Conservation (phyloP, 2,888 invertebrate genomes). For the Bellardia pandia region DNA sequence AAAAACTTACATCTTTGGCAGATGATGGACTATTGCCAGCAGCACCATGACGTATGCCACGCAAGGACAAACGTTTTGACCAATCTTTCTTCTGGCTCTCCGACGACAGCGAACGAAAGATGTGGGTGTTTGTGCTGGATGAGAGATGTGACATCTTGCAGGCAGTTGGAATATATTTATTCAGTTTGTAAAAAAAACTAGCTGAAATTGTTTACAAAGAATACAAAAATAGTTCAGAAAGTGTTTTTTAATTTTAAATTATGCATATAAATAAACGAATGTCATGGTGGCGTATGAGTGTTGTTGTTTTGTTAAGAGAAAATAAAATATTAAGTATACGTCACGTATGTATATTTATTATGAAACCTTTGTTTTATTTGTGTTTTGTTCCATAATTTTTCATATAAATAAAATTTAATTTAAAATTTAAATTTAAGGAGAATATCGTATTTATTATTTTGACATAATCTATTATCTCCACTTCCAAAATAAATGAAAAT, state of each 20-base stretch:
- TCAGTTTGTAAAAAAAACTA: not conserved
- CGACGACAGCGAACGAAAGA: slow-evolving; percentile 88
- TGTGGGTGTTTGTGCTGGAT: slow-evolving; percentile 80
- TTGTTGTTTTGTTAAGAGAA: not conserved
- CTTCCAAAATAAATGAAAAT: too few relatives aligned
- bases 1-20: slow-evolving; percentile 79
- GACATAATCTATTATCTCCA: too few relatives aligned
- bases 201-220: slow-evolving; percentile 15
- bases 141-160: slow-evolving; percentile 74
- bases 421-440: too few relatives aligned
- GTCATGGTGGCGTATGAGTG: slow-evolving; percentile 4
- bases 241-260: not conserved
- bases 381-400: too few relatives aligned
- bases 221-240: not conserved
- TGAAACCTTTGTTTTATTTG: too few relatives aligned
- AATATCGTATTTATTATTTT: too few relatives aligned
- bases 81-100: slow-evolving; percentile 89
- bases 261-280: not conserved
- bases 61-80: slow-evolving; percentile 90
- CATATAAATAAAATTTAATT: too few relatives aligned
- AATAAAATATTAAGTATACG: slow-evolving; percentile 3
- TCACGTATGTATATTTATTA: not conserved
- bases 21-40: slow-evolving; percentile 84
- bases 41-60: slow-evolving; percentile 87
- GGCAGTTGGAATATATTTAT: not conserved